Evolutionary conservation across 2,113 vertebrate species (phyloP), one percentile per base, ranked within the genome.

Genomic region (Callipepla californica): DNA sequence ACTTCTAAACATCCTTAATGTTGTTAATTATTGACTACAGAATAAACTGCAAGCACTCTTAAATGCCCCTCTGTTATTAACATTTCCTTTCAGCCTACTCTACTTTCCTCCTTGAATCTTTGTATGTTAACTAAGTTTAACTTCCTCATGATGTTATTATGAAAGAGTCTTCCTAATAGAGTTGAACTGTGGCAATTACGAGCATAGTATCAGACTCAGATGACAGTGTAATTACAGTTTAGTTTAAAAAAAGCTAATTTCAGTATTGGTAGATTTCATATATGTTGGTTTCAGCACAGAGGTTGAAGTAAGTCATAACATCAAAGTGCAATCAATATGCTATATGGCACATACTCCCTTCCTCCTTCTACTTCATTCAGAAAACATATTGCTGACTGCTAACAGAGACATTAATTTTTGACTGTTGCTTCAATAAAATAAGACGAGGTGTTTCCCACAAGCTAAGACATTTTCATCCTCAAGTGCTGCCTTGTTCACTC

Each of bases 101-200:
- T 47, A 23, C n/a, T 21, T 81, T 20, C 45, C 14, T 40, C 81
- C 40, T 82, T 91, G 53, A 21, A 48, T 7, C 2, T 20, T 30
- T 42, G 20, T 55, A 75, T n/a, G 26, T 34, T 45, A 51, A 86
- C 13, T 94, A 50, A 68, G 53, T 73, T 94, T 79, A 93, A 82
- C 11, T 80, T 73, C n/a, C 78, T 79, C 30, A 59, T 86, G 59
- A 87, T 91, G 38, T 25, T 80, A 83, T 96, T 94, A 85, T 70
- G 18, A 93, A 94, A 79, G 2, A 6, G 1, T 55, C 38, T 87
- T 90, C 50, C 77, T 90, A 78, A 92, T 36, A 17, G 73, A 89
- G 15, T 47, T 69, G 23, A 94, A 61, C 34, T 58, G 15, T 10
- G 74, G 13, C 66, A 83, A 83, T 94, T 82, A 55, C 6, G 4